Percentiles rank a stretch among this genome's conserved stretches.
phyloP scores from a whole-genome alignment of 2,888 invertebrate genomes.

The Cantharis nigra region DNA sequence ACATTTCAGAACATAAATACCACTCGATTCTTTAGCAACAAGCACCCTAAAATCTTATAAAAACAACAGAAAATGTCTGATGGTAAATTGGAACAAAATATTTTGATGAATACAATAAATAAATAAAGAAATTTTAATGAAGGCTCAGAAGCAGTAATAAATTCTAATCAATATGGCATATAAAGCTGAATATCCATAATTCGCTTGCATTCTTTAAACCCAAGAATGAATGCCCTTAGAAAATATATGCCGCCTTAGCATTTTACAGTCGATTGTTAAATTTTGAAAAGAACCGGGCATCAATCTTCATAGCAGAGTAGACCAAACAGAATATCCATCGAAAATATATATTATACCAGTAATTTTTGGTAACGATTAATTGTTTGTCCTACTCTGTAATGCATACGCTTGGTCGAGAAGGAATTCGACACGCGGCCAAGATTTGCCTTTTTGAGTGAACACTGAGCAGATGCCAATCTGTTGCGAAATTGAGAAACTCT shows the following conservation, averaged over 20 bases:
- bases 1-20: neutral
- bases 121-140: neutral
- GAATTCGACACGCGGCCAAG: conserved; percentile 26
- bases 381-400: conserved; percentile 9
- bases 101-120: neutral
- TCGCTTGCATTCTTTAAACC: neutral
- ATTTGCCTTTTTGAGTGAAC: conserved; percentile 15
- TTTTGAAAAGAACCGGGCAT: conserved; percentile 13
- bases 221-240: neutral
- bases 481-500: neutral
- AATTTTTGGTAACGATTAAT: neutral
- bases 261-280: conserved; percentile 25
- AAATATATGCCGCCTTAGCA: conserved; percentile 22
- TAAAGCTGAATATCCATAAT: conserved; percentile 4
- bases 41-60: neutral
- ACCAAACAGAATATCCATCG: neutral
- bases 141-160: neutral
- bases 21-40: neutral
- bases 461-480: conserved; percentile 12
- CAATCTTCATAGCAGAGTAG: conserved; percentile 14
- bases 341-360: neutral
- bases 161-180: neutral
- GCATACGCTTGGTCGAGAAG: conserved; percentile 13
- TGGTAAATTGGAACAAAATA: neutral
- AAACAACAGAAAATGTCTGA: neutral